Percentiles rank a stretch among this genome's conserved stretches.
These are phyloP conservation scores for Remorina albescens DNA, from an alignment of 2,797 vertebrate genomes.

Conservation along the genomic window DNA sequence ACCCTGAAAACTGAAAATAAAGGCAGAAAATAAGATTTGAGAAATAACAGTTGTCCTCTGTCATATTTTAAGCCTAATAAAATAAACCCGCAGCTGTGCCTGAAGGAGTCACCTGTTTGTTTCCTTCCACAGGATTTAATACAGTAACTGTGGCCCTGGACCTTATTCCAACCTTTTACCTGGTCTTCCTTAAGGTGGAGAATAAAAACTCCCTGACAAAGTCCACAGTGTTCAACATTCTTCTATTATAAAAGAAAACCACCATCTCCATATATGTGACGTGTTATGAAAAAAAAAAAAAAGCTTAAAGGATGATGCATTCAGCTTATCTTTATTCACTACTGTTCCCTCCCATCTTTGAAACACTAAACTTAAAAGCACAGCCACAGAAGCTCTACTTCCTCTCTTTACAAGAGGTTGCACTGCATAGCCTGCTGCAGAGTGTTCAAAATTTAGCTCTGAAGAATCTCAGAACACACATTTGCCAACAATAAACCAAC, in stretches of 20 bases:
- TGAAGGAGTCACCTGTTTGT: no score
- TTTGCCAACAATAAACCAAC: background rate
- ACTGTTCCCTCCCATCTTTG: slow-evolving; percentile 7
- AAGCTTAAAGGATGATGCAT: slow-evolving; percentile 27
- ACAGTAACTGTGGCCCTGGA: no score
- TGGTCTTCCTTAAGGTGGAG: no score
- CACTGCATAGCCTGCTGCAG: slow-evolving; percentile 1
- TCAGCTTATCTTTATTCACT: slow-evolving; percentile 18
- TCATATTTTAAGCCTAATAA: no score
- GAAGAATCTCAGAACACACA: background rate
- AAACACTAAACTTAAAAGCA: slow-evolving; percentile 1
- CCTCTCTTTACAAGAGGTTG: background rate
- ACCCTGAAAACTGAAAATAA: no score
- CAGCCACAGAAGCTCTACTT: background rate
- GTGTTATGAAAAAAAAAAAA: no score
- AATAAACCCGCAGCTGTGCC: no score
- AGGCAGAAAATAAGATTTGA: no score
- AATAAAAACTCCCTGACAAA: no score
- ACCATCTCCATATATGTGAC: no score
- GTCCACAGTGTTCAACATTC: background rate
- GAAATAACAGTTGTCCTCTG: no score
- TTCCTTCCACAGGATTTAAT: background rate
- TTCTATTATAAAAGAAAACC: background rate
- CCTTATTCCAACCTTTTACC: no score
- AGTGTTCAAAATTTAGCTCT: slow-evolving; percentile 1